phyloP scores from a whole-genome alignment of 2,888 invertebrate species.

The Carcina quercana region DNA sequence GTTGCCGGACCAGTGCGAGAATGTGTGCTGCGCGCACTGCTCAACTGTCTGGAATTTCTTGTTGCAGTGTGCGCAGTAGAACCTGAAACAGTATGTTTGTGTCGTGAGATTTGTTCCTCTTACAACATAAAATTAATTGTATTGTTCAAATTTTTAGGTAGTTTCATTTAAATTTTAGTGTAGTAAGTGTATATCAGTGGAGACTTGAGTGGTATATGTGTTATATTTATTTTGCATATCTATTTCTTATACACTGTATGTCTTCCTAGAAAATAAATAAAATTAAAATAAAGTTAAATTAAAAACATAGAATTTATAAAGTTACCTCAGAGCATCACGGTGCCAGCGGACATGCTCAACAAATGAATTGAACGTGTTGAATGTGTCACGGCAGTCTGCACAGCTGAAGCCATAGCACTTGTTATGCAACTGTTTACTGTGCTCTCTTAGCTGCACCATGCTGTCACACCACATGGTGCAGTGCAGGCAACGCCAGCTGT shows the following conservation, averaged over 20 bases:
- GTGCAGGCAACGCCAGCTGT: not conserved
- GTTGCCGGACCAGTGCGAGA: constrained; percentile 8
- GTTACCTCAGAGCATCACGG: not conserved
- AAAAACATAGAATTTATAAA: not conserved
- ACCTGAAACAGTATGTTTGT: constrained; percentile 10
- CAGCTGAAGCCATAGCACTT: not conserved
- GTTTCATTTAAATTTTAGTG: not conserved
- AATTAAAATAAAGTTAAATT: not conserved
- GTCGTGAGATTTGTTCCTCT: not conserved
- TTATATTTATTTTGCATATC: no score
- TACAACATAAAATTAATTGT: not conserved
- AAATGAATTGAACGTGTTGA: not conserved
- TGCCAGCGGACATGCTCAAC: not conserved
- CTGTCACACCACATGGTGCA: not conserved
- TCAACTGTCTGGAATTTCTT: constrained; percentile 8
- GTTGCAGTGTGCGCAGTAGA: constrained; percentile 21
- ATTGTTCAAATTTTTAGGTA: not conserved
- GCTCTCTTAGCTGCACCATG: not conserved
- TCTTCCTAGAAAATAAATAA: no score
- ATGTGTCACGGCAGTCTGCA: not conserved
- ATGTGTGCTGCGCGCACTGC: constrained; percentile 7
- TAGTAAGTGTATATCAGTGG: not conserved
- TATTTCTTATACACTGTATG: no score
- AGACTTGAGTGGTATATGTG: not conserved
- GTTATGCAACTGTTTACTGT: not conserved